These are phyloP conservation scores for Tricholauxania praeusta DNA, from an alignment of 2,888 invertebrate genomes.

Conservation along the genomic window DNA sequence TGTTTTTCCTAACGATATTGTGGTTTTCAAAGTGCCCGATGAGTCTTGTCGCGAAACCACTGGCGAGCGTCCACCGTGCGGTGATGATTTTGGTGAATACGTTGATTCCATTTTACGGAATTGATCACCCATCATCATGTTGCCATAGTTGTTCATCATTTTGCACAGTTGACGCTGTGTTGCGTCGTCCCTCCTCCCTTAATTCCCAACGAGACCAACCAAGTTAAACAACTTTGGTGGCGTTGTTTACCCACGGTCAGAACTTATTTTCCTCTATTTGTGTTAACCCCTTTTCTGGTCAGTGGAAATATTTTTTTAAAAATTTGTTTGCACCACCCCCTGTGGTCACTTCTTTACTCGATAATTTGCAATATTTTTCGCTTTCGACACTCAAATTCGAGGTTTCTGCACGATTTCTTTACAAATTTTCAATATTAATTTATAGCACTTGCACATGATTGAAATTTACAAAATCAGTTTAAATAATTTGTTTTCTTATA, in stretches of 20 bases:
- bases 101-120: conserved; percentile 89
- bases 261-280: background rate
- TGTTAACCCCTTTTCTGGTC: background rate
- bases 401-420: background rate
- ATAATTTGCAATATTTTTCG: background rate
- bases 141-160: conserved; percentile 66
- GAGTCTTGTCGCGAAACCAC: conserved; percentile 97
- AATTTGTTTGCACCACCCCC: too few species aligned
- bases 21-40: conserved; percentile 96
- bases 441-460: background rate
- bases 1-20: conserved; percentile 96
- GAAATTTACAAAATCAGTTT: conserved; percentile 21
- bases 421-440: background rate
- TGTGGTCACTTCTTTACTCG: background rate
- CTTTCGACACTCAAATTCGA: background rate
- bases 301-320: too few species aligned
- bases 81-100: conserved; percentile 96
- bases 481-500: conserved; percentile 15
- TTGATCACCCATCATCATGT: conserved; percentile 93
- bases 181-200: too few species aligned
- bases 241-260: background rate
- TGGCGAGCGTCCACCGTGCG: conserved; percentile 94
- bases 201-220: too few species aligned
- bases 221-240: background rate
- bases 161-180: conserved; percentile 28